Percentiles rank a stretch among this genome's conserved stretches.
Conservation (phyloP, 2,888 invertebrate genomes). For the Nomada lathburiana region DNA sequence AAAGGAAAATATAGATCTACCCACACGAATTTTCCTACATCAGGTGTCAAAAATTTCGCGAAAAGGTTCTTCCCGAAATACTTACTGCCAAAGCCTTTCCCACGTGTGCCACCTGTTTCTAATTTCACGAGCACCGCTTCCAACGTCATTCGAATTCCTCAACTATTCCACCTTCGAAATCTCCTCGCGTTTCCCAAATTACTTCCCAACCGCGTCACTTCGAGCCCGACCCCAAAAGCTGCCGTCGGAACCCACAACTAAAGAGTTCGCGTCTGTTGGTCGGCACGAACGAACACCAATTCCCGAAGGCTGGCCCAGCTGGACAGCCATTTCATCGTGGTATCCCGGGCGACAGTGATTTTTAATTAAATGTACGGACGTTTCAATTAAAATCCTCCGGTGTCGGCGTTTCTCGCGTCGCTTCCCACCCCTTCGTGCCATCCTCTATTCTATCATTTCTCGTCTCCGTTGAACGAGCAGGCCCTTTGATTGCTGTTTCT, state of each 20-base stretch:
- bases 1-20: too few relatives aligned
- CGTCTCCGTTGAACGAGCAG: conserved; percentile 39
- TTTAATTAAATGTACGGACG: conserved; percentile 71
- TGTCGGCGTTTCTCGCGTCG: conserved; percentile 47
- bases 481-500: conserved; percentile 36
- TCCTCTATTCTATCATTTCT: conserved; percentile 28
- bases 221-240: background rate
- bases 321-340: conserved; percentile 41
- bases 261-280: background rate
- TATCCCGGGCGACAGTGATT: conserved; percentile 64
- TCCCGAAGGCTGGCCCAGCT: conserved; percentile 16
- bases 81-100: too few relatives aligned
- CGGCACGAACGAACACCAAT: background rate
- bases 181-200: background rate
- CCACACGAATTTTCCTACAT: too few relatives aligned
- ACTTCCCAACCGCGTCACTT: background rate
- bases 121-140: too few relatives aligned
- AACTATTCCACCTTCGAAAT: too few relatives aligned
- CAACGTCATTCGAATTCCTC: too few relatives aligned
- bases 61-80: too few relatives aligned
- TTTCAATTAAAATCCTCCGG: conserved; percentile 70
- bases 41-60: too few relatives aligned
- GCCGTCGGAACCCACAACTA: background rate
- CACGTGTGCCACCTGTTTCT: too few relatives aligned
- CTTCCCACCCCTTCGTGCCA: conserved; percentile 5